These are phyloP conservation scores for Erebia ligea DNA, from an alignment of 2,888 invertebrate genomes.

Conservation along the genomic window DNA sequence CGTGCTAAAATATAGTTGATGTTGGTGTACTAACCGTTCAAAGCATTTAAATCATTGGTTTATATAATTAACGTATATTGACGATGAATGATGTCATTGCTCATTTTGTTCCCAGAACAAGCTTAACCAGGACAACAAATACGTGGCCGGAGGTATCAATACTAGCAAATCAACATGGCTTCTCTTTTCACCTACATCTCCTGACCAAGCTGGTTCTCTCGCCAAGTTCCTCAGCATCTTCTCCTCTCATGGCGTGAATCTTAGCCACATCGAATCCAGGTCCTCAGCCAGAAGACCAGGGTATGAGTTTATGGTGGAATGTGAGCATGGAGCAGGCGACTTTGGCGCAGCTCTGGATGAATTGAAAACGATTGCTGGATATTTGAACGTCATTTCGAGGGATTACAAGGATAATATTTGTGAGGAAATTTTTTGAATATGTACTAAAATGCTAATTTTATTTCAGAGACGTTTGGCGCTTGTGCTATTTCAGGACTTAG, in stretches of 20 bases:
- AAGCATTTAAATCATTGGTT: too few species aligned
- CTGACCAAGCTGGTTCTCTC: slow-evolving; percentile 92
- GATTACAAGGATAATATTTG: slow-evolving; percentile 92
- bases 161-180: slow-evolving; percentile 90
- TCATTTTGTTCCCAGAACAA: slow-evolving; percentile 84
- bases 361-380: slow-evolving; percentile 87
- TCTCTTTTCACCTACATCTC: slow-evolving; percentile 92
- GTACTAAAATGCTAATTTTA: neutral
- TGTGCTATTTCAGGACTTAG: too few species aligned
- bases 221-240: slow-evolving; percentile 95
- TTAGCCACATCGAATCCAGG: slow-evolving; percentile 95
- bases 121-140: slow-evolving; percentile 90
- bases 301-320: slow-evolving; percentile 98
- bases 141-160: slow-evolving; percentile 91
- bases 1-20: too few species aligned
- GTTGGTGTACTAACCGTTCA: too few species aligned
- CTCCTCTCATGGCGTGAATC: slow-evolving; percentile 90
- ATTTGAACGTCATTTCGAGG: slow-evolving; percentile 94
- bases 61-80: too few species aligned
- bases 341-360: slow-evolving; percentile 90
- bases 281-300: slow-evolving; percentile 91
- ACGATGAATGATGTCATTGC: neutral
- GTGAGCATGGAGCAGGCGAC: slow-evolving; percentile 89
- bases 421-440: slow-evolving; percentile 51
- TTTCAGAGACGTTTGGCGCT: too few species aligned